These are phyloP conservation scores for Hoplostethus atlanticus DNA, from an alignment of 2,797 vertebrate genomes.

Conservation along the genomic window DNA sequence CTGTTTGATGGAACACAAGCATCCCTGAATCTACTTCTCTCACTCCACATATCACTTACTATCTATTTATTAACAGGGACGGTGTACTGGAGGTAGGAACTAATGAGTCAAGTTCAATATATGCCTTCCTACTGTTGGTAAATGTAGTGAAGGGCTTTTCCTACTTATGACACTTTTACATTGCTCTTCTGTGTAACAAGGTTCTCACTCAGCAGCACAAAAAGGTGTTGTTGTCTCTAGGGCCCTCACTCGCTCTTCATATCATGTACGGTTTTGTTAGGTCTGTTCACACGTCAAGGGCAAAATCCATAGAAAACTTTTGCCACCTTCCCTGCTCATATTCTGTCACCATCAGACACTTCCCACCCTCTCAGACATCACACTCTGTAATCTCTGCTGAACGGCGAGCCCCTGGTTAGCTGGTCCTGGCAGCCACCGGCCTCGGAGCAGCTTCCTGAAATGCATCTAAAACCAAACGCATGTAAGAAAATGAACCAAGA, in stretches of 20 bases:
- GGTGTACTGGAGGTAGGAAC: constrained; percentile 31
- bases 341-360: too few relatives aligned
- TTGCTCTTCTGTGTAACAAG: not conserved
- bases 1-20: constrained; percentile 52
- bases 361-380: not conserved
- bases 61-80: constrained; percentile 41
- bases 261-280: not conserved
- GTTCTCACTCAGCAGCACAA: constrained; percentile 1
- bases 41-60: constrained; percentile 27
- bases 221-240: not conserved
- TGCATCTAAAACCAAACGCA: constrained; percentile 34
- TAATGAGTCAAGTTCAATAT: constrained; percentile 35
- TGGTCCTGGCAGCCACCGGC: constrained; percentile 14
- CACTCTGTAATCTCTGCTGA: constrained; percentile 1
- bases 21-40: constrained; percentile 53
- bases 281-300: not conserved
- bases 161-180: constrained; percentile 16
- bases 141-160: constrained; percentile 21
- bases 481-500: constrained; percentile 36
- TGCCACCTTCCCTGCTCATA: not conserved
- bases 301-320: constrained; percentile 5
- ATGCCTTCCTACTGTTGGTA: constrained; percentile 30
- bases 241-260: not conserved
- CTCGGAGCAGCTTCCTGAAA: constrained; percentile 25
- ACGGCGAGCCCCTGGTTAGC: not conserved